These are phyloP conservation scores for Delphinus delphis DNA, from an alignment of 2,113 vertebrate species.

Conservation along the genomic window DNA sequence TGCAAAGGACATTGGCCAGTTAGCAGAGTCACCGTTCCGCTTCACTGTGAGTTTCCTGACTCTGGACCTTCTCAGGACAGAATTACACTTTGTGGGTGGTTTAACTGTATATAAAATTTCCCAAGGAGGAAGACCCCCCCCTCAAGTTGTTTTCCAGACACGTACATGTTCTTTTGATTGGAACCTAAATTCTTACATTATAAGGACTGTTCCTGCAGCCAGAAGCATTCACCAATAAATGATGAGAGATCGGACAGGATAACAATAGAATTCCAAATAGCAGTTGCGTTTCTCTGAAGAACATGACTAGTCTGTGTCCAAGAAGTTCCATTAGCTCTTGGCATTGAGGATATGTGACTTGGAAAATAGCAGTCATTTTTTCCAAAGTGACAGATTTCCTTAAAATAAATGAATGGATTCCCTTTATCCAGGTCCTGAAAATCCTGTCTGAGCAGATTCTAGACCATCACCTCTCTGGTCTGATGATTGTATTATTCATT, in stretches of 20 bases:
- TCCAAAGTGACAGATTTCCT: slow-evolving; percentile 31
- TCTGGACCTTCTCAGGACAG: neutral
- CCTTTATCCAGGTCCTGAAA: neutral
- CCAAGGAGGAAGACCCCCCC: neutral
- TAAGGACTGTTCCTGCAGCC: slow-evolving; percentile 20
- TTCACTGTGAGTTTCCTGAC: neutral
- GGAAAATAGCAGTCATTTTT: slow-evolving; percentile 34
- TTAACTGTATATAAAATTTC: neutral
- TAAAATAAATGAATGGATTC: neutral
- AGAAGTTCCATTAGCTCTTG: slow-evolving; percentile 45
- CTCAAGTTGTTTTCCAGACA: neutral
- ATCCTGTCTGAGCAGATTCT: neutral
- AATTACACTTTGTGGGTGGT: neutral
- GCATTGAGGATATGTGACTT: neutral
- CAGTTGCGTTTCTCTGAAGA: slow-evolving; percentile 47
- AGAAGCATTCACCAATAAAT: slow-evolving; percentile 54
- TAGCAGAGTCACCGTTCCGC: neutral
- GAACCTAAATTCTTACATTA: slow-evolving; percentile 47
- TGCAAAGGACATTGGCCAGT: neutral
- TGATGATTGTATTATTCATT: neutral
- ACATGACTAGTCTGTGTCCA: slow-evolving; percentile 38
- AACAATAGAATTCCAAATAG: slow-evolving; percentile 60
- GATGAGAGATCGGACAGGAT: neutral
- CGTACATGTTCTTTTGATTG: neutral
- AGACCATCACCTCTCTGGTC: neutral